Base-by-base conservation (phyloP, 2,797 vertebrate species). In the Champsocephalus gunnari region DNA sequence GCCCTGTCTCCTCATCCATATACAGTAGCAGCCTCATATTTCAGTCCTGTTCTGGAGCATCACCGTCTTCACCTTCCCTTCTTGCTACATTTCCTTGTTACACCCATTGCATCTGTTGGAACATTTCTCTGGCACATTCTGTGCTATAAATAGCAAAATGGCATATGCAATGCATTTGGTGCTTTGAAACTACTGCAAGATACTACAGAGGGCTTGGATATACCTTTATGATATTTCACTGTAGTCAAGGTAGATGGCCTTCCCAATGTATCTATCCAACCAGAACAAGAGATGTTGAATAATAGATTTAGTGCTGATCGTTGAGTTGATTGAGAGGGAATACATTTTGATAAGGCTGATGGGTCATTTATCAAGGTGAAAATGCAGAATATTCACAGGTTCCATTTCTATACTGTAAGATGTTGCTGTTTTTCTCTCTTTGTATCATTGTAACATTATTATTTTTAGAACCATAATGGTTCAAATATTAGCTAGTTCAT, bases 101-200 rank as follows among this genome's bases (percentile, higher is more conserved):
- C 77, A 69, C 56, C 70, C 65, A 21, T 66, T 73, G 80, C 87
- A 88, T 90, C 77, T 82, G 78, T 78, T 83, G 77, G 71, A 77
- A 84, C 69, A 78, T 80, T 85, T 85, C 72, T 70, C 54, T 67
- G 65, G 58, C 84, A 76, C 79, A 77, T 74, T 48, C 69, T 61
- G 70, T 34, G 76, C 80, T 91, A 88, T 87, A 88, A 89, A 91
- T 92, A 89, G 81, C 66, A 59, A 66, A 66, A n/a, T 64, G 67
- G 50, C 72, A 84, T 85, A 69, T 85, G 71, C 68, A 66, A 61
- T 62, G 73, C 78, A 59, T 78, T 66, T 70, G 38, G 14, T 13
- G 50, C 63, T 72, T 81, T 79, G 53, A 67, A 82, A 66, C 45
- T 47, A 75, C 55, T 79, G 64, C 67, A 71, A 48, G 11, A 47